Conservation (phyloP, 1,140 invertebrate species). For the Orussus abietinus region DNA sequence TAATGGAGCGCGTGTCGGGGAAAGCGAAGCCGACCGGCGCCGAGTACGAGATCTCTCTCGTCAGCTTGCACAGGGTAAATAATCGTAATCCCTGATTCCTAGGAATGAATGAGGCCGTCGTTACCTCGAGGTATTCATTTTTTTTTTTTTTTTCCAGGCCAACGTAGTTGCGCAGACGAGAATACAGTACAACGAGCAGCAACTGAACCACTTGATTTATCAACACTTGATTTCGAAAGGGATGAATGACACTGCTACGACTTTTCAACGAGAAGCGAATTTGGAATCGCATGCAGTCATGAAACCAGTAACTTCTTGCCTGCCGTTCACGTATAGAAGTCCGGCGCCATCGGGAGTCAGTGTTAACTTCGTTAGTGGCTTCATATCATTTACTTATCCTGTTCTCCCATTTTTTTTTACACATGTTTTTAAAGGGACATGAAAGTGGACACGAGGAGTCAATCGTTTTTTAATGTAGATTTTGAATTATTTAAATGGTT, state of each 20-base stretch:
- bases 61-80: slow-evolving; percentile 80
- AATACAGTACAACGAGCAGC: slow-evolving; percentile 90
- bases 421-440: too few species aligned
- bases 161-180: slow-evolving; percentile 94
- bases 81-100: too few species aligned
- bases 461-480: background rate
- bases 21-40: slow-evolving; percentile 78
- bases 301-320: slow-evolving; percentile 52
- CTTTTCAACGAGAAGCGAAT: slow-evolving; percentile 74
- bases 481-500: slow-evolving; percentile 2
- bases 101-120: too few species aligned
- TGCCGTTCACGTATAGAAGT: slow-evolving; percentile 59
- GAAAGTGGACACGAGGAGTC: too few species aligned
- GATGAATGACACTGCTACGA: slow-evolving; percentile 65
- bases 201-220: slow-evolving; percentile 88
- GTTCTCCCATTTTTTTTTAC: too few species aligned
- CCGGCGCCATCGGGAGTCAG: slow-evolving; percentile 44
- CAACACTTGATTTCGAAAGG: slow-evolving; percentile 81
- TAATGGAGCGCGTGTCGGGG: slow-evolving; percentile 88
- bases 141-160: slow-evolving; percentile 58
- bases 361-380: too few species aligned
- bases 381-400: too few species aligned
- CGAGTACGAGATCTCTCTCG: slow-evolving; percentile 78
- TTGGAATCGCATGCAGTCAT: slow-evolving; percentile 47
- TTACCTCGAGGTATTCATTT: too few species aligned